Evolutionary conservation across 2,888 invertebrate genomes (phyloP), one percentile per base, ranked within the genome.

Genomic region (Lasiommata megera): DNA sequence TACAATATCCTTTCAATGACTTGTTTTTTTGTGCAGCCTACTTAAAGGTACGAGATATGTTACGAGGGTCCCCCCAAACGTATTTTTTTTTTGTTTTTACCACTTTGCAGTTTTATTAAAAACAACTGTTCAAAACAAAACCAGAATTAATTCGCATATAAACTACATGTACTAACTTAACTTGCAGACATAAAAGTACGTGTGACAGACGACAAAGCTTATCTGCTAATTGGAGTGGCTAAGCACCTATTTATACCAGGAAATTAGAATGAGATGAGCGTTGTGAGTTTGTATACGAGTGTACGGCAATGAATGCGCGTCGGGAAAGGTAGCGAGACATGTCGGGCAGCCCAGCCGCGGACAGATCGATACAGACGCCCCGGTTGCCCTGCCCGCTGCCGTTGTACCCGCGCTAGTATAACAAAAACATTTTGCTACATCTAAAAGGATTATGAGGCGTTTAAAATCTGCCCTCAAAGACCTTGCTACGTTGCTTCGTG

Each of bases 321-420:
- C 23, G 23, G 66, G 48, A 58, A 62, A 64, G 58, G 71, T 68
- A 76, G 73, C 70, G 72, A 73, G 74, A 79, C 76, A 76, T 76
- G 74, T 71, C 71, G 71, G 74, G 74, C 68, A 67, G 71, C 70
- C 73, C 77, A 72, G 72, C 67, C 67, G 70, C 67, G 67, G 54
- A 62, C 69, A 69, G 74, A 77, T 77, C 77, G 73, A 77, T 77
- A 76, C 69, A 64, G 69, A 66, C 67, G 66, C 64, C 70, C 69
- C 66, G 66, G 67, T 14, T 70, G 69, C 68, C 68, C 68, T 71
- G 69, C 70, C 78, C 68, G 68, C 68, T 71, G 69, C 70, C 78
- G 50, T 38, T 74, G 70, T 76, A 71, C 73, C 75, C 77, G 74
- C 71, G 74, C 74, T 77, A 72, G 75, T 73, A 68, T 71, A 68